A percentile compares a stretch with the other conserved stretches of the same genome.
These are phyloP conservation scores for Rhogogaster chlorosoma DNA, from an alignment of 2,888 invertebrate genomes.

Conservation along the genomic window DNA sequence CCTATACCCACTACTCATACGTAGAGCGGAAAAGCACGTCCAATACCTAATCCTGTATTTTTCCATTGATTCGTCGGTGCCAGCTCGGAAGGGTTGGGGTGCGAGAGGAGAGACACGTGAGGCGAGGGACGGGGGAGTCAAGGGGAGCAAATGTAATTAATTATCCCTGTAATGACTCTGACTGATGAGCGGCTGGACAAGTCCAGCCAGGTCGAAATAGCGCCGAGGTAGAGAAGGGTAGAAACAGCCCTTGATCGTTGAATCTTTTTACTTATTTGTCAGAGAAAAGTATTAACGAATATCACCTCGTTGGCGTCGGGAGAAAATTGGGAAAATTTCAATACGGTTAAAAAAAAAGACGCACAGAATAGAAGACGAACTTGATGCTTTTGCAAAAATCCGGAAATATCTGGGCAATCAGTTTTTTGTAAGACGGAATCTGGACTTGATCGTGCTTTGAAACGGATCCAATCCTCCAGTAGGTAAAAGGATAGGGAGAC, in stretches of 20 bases:
- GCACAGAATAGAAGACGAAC: not conserved
- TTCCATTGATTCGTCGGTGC: constrained; percentile 74
- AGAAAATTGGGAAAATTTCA: not conserved
- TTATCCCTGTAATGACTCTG: constrained; percentile 84
- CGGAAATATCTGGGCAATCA: constrained; percentile 34
- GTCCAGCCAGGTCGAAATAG: constrained; percentile 77
- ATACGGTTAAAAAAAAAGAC: not conserved
- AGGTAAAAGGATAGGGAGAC: constrained; percentile 59
- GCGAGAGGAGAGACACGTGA: constrained; percentile 56
- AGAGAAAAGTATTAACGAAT: not conserved
- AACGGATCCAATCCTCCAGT: constrained; percentile 24
- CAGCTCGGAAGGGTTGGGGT: constrained; percentile 60
- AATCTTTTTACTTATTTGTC: not conserved
- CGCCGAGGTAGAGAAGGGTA: constrained; percentile 73
- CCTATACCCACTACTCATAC: not conserved
- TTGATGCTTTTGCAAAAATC: not conserved
- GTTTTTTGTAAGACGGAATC: not conserved
- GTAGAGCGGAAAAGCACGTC: constrained; percentile 26
- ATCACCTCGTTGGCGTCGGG: not conserved
- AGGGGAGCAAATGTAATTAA: constrained; percentile 83
- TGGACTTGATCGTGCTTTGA: constrained; percentile 28
- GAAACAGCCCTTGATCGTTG: constrained; percentile 59
- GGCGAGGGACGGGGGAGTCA: constrained; percentile 60
- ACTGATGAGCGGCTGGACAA: constrained; percentile 81
- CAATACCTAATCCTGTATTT: constrained; percentile 71